Percentiles rank a stretch among this genome's conserved stretches.
phyloP scores from a whole-genome alignment of 2,888 invertebrate species.

The Leptopterna dolabrata region DNA sequence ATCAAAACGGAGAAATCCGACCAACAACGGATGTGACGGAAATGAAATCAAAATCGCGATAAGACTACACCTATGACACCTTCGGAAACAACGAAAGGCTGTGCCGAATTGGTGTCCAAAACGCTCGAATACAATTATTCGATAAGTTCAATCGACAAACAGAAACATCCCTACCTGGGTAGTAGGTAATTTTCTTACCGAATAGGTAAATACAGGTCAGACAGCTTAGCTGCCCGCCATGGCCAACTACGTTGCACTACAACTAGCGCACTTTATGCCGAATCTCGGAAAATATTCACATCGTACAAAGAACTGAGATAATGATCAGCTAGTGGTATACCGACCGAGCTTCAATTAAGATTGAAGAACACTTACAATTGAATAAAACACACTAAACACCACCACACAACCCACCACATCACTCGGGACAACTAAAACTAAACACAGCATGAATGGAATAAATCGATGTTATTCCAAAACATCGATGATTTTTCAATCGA shows the following conservation, averaged over 20 bases:
- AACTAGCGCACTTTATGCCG: conserved; percentile 9
- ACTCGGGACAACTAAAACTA: no score
- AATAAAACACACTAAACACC: neutral
- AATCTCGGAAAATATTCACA: neutral
- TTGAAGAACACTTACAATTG: neutral
- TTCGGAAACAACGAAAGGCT: no score
- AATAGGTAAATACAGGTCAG: conserved; percentile 49
- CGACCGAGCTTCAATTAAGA: neutral
- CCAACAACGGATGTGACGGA: neutral
- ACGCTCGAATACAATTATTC: no score
- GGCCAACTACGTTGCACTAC: conserved; percentile 4
- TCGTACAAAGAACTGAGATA: neutral
- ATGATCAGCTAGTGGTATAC: neutral
- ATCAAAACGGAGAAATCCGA: neutral
- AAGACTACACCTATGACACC: neutral
- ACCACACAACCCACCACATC: neutral
- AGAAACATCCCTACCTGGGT: neutral
- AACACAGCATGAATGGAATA: conserved; percentile 31
- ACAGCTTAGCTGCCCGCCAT: conserved; percentile 52
- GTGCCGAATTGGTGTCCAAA: no score
- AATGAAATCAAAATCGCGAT: neutral
- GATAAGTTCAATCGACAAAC: neutral
- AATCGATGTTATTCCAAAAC: no score
- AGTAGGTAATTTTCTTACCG: neutral
- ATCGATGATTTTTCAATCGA: no score